These are phyloP conservation scores for Leptodactylus fallax DNA, from an alignment of 2,797 vertebrate species.

Conservation along the genomic window DNA sequence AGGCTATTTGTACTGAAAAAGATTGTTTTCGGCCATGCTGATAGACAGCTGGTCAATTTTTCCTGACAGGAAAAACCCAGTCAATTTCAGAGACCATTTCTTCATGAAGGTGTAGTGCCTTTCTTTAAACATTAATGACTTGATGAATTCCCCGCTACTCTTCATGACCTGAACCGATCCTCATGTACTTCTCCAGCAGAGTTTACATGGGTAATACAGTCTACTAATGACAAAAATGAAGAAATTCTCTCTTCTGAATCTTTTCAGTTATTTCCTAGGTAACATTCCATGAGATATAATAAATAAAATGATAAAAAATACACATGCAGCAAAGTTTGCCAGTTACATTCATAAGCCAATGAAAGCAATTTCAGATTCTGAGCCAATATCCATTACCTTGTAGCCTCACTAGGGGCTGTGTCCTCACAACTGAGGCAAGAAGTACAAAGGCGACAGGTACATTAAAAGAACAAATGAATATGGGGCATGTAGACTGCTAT, in stretches of 20 bases:
- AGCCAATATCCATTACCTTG: background rate
- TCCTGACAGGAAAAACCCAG: conserved; percentile 54
- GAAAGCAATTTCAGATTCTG: background rate
- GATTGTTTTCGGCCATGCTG: conserved; percentile 51
- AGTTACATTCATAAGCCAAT: background rate
- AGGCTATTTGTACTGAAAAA: conserved; percentile 52
- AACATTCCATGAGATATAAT: background rate
- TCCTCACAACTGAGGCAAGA: background rate
- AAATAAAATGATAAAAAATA: background rate
- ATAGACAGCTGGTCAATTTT: conserved; percentile 57
- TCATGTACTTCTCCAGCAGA: background rate
- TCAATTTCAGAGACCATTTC: conserved; percentile 58
- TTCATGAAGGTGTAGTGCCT: conserved; percentile 41
- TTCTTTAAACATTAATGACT: conserved; percentile 59
- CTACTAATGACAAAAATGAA: background rate
- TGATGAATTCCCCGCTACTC: conserved; percentile 42
- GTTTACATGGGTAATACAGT: conserved; percentile 14
- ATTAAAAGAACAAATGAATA: background rate
- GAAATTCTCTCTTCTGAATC: background rate
- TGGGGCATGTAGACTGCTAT: background rate
- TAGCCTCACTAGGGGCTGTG: background rate
- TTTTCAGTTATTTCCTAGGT: background rate
- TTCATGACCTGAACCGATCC: background rate
- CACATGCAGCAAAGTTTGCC: background rate
- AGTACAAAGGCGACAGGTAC: background rate